Evolutionary conservation across 2,888 invertebrate genomes (phyloP).

Genomic region (Magallana nippona): DNA sequence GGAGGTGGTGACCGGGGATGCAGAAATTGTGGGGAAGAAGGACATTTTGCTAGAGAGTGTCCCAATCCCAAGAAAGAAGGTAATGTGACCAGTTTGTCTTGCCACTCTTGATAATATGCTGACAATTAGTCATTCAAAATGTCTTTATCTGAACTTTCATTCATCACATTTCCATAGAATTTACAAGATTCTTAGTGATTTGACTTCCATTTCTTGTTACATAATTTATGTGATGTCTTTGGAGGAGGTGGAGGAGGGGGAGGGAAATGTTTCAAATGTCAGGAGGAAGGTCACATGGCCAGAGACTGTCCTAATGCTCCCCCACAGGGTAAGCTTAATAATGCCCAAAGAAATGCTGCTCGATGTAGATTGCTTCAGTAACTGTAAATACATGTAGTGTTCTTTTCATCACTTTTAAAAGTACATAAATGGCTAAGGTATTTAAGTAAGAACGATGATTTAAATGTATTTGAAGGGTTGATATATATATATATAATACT

Average conservation of each 20-base stretch:
- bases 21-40: conserved; percentile 74
- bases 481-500: too few species aligned
- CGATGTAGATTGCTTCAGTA: not conserved
- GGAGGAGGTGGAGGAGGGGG: not conserved
- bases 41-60: conserved; percentile 74
- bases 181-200: too few species aligned
- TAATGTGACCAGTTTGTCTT: not conserved
- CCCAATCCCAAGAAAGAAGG: conserved; percentile 56
- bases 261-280: conserved; percentile 67
- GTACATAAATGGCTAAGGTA: too few species aligned
- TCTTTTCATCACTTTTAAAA: too few species aligned
- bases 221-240: not conserved
- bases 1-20: conserved; percentile 60
- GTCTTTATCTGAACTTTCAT: too few species aligned
- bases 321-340: not conserved
- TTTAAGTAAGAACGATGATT: too few species aligned
- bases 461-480: too few species aligned
- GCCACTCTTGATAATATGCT: not conserved
- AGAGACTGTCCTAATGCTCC: conserved; percentile 66
- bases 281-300: conserved; percentile 71
- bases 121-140: not conserved
- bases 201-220: too few species aligned
- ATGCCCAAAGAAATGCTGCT: too few species aligned
- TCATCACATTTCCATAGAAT: too few species aligned
- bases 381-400: not conserved